phyloP scores from a whole-genome alignment of 2,797 vertebrate genomes.

The Astyanax mexicanus region DNA sequence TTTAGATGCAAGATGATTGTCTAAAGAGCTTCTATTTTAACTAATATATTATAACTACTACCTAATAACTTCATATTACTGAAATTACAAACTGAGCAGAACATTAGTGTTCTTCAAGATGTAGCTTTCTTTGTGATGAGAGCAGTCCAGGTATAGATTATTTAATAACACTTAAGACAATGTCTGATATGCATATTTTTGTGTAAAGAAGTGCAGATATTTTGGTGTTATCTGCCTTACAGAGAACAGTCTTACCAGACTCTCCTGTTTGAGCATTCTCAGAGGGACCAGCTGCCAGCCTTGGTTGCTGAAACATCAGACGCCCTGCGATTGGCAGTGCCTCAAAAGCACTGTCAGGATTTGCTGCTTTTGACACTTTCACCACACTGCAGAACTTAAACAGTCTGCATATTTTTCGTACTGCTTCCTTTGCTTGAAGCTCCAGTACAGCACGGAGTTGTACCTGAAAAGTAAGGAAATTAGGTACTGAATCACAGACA shows the following conservation, averaged over 20 bases:
- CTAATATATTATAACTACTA: too few species aligned
- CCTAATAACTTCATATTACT: too few species aligned
- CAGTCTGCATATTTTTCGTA: conserved; percentile 52
- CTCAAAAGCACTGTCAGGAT: not conserved
- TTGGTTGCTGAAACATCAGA: not conserved
- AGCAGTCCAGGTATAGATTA: too few species aligned
- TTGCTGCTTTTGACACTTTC: conserved; percentile 6
- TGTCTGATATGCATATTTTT: too few species aligned
- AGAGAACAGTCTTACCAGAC: not conserved
- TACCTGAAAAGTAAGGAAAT: conserved; percentile 42
- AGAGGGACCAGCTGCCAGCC: not conserved
- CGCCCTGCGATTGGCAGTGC: not conserved
- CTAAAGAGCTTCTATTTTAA: too few species aligned
- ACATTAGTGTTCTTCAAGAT: too few species aligned
- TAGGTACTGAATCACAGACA: too few species aligned
- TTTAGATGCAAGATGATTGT: too few species aligned
- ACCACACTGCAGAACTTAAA: conserved; percentile 45
- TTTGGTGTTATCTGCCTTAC: not conserved
- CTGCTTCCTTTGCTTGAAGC: conserved; percentile 43
- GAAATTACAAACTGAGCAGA: too few species aligned
- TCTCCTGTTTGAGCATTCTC: not conserved
- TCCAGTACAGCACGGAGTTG: conserved; percentile 45
- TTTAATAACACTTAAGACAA: too few species aligned
- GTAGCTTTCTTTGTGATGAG: too few species aligned
- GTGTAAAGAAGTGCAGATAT: too few species aligned